Percentiles rank a stretch among this genome's conserved stretches.
phyloP scores from a whole-genome alignment of 2,113 vertebrate genomes.

The Pristiophorus japonicus region DNA sequence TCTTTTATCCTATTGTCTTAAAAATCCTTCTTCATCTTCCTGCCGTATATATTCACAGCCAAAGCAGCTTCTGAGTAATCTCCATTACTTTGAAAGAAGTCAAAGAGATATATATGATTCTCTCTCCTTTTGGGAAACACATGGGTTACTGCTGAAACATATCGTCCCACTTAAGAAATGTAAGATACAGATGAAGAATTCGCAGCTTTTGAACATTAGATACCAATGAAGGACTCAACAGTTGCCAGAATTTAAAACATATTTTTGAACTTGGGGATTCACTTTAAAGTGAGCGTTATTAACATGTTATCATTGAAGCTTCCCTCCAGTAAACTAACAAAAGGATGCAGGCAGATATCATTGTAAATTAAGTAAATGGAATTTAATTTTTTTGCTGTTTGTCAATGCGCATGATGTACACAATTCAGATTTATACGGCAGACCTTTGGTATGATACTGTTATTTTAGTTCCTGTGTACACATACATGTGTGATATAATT shows the following conservation, averaged over 20 bases:
- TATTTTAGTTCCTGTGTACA: neutral
- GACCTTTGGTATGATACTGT: neutral
- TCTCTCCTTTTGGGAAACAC: neutral
- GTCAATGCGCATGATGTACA: too few relatives aligned
- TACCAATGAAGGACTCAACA: neutral
- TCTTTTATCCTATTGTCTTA: neutral
- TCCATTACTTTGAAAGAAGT: neutral
- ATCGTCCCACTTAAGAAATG: neutral
- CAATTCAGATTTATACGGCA: neutral
- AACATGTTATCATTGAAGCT: neutral
- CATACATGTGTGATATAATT: neutral
- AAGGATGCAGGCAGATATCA: neutral
- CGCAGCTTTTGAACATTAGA: neutral
- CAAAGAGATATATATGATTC: neutral
- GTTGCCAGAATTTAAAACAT: neutral
- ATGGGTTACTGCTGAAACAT: neutral
- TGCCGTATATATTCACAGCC: neutral
- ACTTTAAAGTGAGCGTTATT: conserved; percentile 13
- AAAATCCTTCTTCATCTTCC: neutral
- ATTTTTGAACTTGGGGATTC: neutral
- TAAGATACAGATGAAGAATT: neutral
- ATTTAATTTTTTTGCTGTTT: conserved; percentile 15
- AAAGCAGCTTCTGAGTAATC: neutral
- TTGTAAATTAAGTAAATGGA: neutral
- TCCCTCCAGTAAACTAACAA: neutral